Evolutionary conservation across 2,797 vertebrate species (phyloP).

Genomic region (Gymnoscopelus braueri): DNA sequence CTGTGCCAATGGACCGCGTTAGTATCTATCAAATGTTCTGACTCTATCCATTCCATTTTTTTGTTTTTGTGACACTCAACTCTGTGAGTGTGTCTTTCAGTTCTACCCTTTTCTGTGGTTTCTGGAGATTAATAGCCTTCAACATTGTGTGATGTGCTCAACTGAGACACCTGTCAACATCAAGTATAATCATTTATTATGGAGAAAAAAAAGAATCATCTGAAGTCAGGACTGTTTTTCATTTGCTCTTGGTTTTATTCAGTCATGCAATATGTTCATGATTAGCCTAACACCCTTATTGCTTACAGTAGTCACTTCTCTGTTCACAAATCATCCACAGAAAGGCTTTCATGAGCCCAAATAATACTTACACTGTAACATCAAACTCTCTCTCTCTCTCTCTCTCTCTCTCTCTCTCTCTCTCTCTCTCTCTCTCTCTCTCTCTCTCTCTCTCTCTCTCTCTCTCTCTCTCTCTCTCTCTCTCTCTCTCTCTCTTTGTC

Average conservation of each 20-base stretch:
- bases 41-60: conserved; percentile 21
- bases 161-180: conserved; percentile 22
- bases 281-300: conserved; percentile 34
- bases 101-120: neutral
- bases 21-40: conserved; percentile 40
- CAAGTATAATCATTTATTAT: conserved; percentile 14
- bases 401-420: conserved; percentile 23
- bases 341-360: conserved; percentile 17
- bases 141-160: conserved; percentile 7
- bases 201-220: conserved; percentile 34
- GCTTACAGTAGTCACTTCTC: conserved; percentile 46
- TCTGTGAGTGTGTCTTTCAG: conserved; percentile 17
- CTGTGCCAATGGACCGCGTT: conserved; percentile 24
- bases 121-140: neutral
- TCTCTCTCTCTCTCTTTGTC: conserved; percentile 41
- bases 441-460: conserved; percentile 34
- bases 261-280: conserved; percentile 53
- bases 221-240: conserved; percentile 36
- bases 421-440: conserved; percentile 48
- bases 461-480: conserved; percentile 35
- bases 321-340: conserved; percentile 27
- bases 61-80: no score
- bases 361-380: neutral
- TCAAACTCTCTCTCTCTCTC: conserved; percentile 42
- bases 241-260: conserved; percentile 46